Conservation (phyloP, 2,113 vertebrate genomes). For the Athene cunicularia region DNA sequence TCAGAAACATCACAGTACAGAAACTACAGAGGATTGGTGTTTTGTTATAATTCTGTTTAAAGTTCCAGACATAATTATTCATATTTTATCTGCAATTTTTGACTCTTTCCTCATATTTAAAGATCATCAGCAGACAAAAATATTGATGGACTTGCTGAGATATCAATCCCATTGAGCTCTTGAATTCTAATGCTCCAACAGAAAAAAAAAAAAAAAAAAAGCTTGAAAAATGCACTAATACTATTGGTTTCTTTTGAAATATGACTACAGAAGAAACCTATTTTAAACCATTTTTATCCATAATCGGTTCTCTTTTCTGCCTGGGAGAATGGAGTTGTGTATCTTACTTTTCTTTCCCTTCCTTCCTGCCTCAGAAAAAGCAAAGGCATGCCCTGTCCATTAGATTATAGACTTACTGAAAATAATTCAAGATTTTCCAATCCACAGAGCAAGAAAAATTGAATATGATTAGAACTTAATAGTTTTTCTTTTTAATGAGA, state of each 20-base stretch:
- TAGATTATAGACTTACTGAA: background rate
- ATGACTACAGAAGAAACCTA: background rate
- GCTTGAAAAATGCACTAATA: background rate
- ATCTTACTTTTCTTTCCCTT: background rate
- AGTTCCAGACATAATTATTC: background rate
- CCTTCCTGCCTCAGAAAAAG: background rate
- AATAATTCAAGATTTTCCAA: slow-evolving; percentile 14
- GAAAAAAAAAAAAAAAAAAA: background rate
- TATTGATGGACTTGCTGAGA: background rate
- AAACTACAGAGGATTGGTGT: background rate
- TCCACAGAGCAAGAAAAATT: background rate
- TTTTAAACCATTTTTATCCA: background rate
- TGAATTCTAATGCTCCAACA: background rate
- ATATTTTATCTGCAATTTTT: background rate
- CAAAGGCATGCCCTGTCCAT: background rate
- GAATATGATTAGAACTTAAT: background rate
- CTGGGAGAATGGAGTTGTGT: background rate
- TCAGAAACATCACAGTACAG: background rate
- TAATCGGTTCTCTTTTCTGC: background rate
- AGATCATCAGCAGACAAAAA: background rate
- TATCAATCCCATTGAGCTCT: background rate
- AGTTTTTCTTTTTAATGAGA: background rate
- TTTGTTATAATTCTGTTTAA: background rate
- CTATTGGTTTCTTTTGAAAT: background rate
- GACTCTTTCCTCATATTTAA: background rate